phyloP scores from a whole-genome alignment of 2,113 vertebrate genomes.

The Piaya cayana region DNA sequence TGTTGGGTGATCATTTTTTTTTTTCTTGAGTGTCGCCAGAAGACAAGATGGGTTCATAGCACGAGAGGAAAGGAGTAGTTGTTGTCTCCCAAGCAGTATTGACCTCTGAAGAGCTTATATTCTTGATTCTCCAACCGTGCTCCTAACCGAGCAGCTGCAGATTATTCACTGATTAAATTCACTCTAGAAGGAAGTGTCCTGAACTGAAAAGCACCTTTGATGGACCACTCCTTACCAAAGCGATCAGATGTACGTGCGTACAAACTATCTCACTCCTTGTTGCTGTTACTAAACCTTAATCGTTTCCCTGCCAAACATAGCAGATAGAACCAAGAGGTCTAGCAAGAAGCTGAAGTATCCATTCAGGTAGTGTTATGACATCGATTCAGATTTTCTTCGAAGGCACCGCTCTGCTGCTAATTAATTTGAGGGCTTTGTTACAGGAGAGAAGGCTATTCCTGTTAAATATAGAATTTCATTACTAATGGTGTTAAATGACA shows the following conservation, averaged over 20 bases:
- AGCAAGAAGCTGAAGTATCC: neutral
- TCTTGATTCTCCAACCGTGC: neutral
- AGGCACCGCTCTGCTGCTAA: neutral
- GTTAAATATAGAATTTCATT: neutral
- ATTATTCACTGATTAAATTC: neutral
- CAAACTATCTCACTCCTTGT: neutral
- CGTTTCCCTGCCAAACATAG: neutral
- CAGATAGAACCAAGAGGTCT: neutral
- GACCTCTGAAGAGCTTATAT: neutral
- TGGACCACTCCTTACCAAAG: neutral
- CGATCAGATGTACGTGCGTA: rapidly evolving
- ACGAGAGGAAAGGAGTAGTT: neutral
- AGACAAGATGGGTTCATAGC: conserved; percentile 13
- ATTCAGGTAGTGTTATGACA: neutral
- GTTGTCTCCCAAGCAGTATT: neutral
- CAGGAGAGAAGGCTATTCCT: neutral
- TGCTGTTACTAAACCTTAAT: neutral
- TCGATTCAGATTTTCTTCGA: neutral
- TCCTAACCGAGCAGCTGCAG: neutral
- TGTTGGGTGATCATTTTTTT: conserved; percentile 32
- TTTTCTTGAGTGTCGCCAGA: neutral
- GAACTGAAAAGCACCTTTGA: neutral
- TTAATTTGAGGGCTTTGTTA: neutral
- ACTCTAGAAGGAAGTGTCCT: neutral
- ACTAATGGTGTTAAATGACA: neutral